Evolutionary conservation across 2,113 vertebrate species (phyloP).

Genomic region (Telmatochromis brichardi): DNA sequence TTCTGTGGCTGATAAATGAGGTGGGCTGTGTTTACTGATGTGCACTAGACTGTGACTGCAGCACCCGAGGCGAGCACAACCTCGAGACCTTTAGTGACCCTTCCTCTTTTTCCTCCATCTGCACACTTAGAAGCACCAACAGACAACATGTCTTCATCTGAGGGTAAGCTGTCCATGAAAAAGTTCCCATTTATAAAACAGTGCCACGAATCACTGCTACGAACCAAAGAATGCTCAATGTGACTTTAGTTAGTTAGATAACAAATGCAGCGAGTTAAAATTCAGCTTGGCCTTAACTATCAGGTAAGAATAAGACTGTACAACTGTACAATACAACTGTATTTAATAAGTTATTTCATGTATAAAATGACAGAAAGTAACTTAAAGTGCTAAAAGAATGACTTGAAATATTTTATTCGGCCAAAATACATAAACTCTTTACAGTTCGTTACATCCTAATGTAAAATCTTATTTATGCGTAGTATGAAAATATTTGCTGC

Average conservation of each 20-base stretch:
- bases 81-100: conserved; percentile 13
- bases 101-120: neutral
- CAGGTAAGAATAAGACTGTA: neutral
- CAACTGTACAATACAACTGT: neutral
- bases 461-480: neutral
- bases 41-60: neutral
- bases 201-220: neutral
- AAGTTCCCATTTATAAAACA: neutral
- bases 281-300: neutral
- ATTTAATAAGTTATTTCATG: too few relatives aligned
- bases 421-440: neutral
- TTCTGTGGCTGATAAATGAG: neutral
- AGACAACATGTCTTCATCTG: neutral
- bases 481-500: neutral
- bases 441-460: rapidly evolving
- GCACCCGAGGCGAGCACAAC: conserved; percentile 14
- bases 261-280: neutral
- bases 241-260: neutral
- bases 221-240: neutral
- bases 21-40: conserved; percentile 1
- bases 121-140: neutral
- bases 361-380: neutral
- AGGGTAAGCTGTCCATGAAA: neutral
- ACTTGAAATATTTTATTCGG: neutral
- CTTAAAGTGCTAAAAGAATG: neutral